These are phyloP conservation scores for Xanthorhoe designata DNA, from an alignment of 2,888 invertebrate species.

Conservation along the genomic window DNA sequence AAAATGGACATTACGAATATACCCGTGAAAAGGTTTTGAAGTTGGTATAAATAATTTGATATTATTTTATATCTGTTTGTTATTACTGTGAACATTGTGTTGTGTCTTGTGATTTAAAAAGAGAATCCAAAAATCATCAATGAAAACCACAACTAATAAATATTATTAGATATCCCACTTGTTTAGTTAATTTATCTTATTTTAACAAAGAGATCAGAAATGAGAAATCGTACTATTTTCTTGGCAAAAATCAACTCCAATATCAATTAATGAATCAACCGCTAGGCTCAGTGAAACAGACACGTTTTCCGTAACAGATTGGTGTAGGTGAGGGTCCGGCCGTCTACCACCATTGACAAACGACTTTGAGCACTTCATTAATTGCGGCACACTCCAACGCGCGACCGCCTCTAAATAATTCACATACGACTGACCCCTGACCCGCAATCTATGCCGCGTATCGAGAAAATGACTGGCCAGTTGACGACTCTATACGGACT, in stretches of 20 bases:
- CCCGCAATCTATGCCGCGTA: conserved; percentile 64
- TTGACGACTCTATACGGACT: conserved; percentile 64
- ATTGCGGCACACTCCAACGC: conserved; percentile 75
- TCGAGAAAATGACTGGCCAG: conserved; percentile 62
- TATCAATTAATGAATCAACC: conserved; percentile 34
- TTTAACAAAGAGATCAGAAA: background rate
- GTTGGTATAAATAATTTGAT: conserved; percentile 18
- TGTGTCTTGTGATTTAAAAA: no score
- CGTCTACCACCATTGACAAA: conserved; percentile 72
- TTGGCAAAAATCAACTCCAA: conserved; percentile 16
- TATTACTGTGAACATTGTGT: background rate
- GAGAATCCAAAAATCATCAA: background rate
- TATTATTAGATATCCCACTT: background rate
- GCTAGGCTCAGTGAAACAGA: conserved; percentile 56
- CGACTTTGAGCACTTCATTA: conserved; percentile 80
- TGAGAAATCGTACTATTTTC: conserved; percentile 12
- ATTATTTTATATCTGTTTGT: background rate
- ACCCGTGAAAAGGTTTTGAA: conserved; percentile 36
- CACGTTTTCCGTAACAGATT: conserved; percentile 68
- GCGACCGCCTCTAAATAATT: conserved; percentile 81
- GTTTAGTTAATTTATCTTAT: background rate
- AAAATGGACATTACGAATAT: conserved; percentile 25
- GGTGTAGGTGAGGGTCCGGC: conserved; percentile 64
- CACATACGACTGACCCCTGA: conserved; percentile 70
- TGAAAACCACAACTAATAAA: background rate